phyloP scores from a whole-genome alignment of 2,113 vertebrate species.

The Condylura cristata region DNA sequence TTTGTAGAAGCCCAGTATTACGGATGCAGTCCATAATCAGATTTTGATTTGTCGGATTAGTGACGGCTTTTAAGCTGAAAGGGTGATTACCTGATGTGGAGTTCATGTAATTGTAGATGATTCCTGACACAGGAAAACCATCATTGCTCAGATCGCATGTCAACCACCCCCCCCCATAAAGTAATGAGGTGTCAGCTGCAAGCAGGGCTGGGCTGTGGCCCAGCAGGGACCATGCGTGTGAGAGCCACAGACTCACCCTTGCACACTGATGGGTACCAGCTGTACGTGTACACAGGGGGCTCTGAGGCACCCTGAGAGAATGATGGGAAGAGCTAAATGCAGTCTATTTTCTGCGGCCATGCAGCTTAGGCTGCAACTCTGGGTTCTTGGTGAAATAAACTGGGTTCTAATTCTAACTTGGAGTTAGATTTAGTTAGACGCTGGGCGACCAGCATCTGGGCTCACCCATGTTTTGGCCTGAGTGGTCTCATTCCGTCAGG shows the following conservation, averaged over 20 bases:
- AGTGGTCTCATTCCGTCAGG: background rate
- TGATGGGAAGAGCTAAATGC: background rate
- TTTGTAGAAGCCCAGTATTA: background rate
- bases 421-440: too few species aligned
- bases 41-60: background rate
- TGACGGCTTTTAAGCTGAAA: background rate
- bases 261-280: too few species aligned
- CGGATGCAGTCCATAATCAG: background rate
- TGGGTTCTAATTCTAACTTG: background rate
- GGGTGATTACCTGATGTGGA: background rate
- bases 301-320: background rate
- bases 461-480: background rate
- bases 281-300: background rate
- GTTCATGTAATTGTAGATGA: background rate
- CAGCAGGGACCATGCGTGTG: background rate
- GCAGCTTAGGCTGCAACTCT: background rate
- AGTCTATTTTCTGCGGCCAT: background rate
- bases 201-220: background rate
- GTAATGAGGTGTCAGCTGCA: too few species aligned
- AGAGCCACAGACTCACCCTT: background rate
- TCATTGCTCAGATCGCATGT: background rate
- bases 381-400: background rate
- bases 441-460: rapidly evolving
- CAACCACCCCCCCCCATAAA: too few species aligned
- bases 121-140: slow-evolving; percentile 6